Percentiles rank a stretch among this genome's conserved stretches.
phyloP scores from a whole-genome alignment of 2,113 vertebrate species.

The Phrynosoma platyrhinos region DNA sequence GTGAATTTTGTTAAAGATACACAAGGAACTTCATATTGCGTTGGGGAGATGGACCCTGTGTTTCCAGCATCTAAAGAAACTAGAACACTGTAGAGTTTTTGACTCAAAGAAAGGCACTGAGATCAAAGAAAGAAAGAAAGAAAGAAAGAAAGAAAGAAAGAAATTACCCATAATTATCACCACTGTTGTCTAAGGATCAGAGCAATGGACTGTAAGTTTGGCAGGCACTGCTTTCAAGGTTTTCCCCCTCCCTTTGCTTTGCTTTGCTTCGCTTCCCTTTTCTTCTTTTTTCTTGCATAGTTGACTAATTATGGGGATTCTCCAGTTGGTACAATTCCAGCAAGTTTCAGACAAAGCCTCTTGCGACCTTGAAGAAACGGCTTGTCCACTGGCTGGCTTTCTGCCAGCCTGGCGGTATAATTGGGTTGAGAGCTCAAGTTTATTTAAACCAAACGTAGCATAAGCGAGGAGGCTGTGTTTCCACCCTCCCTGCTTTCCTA shows the following conservation, averaged over 20 bases:
- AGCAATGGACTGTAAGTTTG: background rate
- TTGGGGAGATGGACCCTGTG: background rate
- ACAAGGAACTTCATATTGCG: background rate
- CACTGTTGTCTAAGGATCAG: constrained; percentile 29
- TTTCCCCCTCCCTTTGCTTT: background rate
- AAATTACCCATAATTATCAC: constrained; percentile 17
- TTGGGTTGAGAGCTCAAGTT: constrained; percentile 35
- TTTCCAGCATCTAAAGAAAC: background rate
- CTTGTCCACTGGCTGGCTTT: constrained; percentile 31
- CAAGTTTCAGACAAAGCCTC: constrained; percentile 10
- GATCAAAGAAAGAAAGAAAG: background rate
- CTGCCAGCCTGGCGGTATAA: constrained; percentile 10
- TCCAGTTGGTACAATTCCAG: constrained; percentile 26
- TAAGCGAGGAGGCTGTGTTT: constrained; percentile 22
- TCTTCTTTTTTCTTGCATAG: background rate
- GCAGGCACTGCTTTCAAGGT: constrained; percentile 25
- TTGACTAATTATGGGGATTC: background rate
- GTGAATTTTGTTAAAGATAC: background rate
- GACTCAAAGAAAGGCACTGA: background rate
- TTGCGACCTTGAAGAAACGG: background rate
- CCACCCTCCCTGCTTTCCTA: background rate
- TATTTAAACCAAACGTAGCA: constrained; percentile 61
- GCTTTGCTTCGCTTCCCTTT: background rate
- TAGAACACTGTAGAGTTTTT: background rate
- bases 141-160: background rate